Evolutionary conservation across 1,140 invertebrate species (phyloP), one percentile per base, ranked within the genome.

Genomic region (Macrobrachium nipponense): DNA sequence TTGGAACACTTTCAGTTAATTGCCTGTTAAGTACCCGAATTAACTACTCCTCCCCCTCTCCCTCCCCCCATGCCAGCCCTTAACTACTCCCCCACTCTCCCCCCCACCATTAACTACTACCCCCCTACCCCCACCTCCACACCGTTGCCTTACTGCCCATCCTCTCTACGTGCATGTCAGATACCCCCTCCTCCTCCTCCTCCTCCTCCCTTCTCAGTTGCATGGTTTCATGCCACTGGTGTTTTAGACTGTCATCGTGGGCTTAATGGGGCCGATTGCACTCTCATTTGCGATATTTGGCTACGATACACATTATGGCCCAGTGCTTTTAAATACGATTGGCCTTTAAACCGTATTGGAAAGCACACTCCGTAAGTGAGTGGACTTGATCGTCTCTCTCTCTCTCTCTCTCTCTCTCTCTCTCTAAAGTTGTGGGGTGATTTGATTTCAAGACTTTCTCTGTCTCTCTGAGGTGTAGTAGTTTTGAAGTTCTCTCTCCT

Each of bases 181-280:
- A 15, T 72, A 14, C 23, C 70, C 23, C 70, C 23, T 36, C n/a
- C 73, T 76, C 44, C n/a, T 20, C 44, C 44, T 76, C 73, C 17
- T 76, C 44, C 36, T 76, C 44, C 68, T 72, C 68, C 68, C 27
- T 72, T 72, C 27, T 72, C 68, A n/a, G 68, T 72, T 72, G 27
- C 68, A 23, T 23, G 43, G 68, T 72, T 23, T 36, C 17, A 14
- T 36, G 68, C 43, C 10, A 12, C 68, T 43, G 68, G 68, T 36
- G 15, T 23, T 72, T 23, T 36, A 23, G 68, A 36, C 68, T 36
- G 15, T 23, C 14, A 72, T 72, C 17, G 5, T 43, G 68, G 17
- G n/a, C 15, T 43, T 36, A 36, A 72, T 36, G 43, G 68, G n/a
- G 68, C 27, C 14, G 68, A 23, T 15, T 72, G 43, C 23, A 73